phyloP scores from a whole-genome alignment of 2,888 invertebrate genomes.

The Amphipyra berbera region DNA sequence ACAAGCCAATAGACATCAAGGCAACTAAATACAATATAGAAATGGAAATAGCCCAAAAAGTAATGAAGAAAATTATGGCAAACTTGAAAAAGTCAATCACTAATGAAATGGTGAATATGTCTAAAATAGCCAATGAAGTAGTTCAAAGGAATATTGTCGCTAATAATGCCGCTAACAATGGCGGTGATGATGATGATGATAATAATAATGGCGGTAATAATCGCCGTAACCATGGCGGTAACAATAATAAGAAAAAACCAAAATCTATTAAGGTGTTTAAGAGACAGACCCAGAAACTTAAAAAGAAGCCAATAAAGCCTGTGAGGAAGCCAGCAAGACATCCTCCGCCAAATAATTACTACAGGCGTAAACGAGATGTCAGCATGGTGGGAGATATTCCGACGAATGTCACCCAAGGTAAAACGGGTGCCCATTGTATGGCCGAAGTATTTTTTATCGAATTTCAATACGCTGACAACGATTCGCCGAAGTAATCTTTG shows the following conservation, averaged over 20 bases:
- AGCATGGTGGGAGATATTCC: not conserved
- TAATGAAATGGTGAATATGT: constrained; percentile 45
- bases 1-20: constrained; percentile 46
- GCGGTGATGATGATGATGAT: no score
- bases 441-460: no score
- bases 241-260: no score
- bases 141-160: not conserved
- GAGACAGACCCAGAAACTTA: constrained; percentile 32
- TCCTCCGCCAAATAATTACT: not conserved
- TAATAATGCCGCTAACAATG: no score
- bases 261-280: constrained; percentile 29
- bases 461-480: no score
- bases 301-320: not conserved
- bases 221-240: no score
- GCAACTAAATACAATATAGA: constrained; percentile 27
- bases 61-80: constrained; percentile 48
- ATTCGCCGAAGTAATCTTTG: no score
- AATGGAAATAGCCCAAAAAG: constrained; percentile 59
- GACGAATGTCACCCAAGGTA: constrained; percentile 12
- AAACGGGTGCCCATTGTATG: no score
- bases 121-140: constrained; percentile 3
- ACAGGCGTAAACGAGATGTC: constrained; percentile 29
- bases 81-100: constrained; percentile 13
- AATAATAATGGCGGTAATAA: no score
- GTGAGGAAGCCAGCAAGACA: not conserved